Evolutionary conservation across 1,140 invertebrate species (phyloP), one percentile per base, ranked within the genome.

Genomic region (Hesperophylax magnus): DNA sequence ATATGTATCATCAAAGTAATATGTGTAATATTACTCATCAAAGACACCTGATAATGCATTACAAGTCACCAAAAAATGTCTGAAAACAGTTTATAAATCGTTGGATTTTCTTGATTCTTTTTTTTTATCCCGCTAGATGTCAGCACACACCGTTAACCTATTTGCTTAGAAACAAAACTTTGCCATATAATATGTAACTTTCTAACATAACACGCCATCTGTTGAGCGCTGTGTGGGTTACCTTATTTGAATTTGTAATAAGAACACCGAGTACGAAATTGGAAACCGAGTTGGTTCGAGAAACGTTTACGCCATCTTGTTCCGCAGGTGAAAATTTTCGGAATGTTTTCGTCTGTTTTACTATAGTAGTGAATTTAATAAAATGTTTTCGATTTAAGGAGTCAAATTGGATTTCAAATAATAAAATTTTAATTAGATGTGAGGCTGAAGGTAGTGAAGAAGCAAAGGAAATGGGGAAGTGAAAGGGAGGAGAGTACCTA

Each of bases 211-310:
- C 17, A 6, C 67, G 39, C 67, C 67, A 71, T 71, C 67, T 71
- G 67, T 71, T 71, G 67, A 71, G 11, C 39, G 47, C 31, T 24
- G 61, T 53, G 17, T 47, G 67, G 67, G 67, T 52, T 71, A 71
- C 31, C 67, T 39, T 71, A 71, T 71, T 71, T 71, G 67, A 71
- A 71, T 71, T 71, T 71, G 67, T 71, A 71, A 71, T 71, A 71
- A 53, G 67, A 71, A 71, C 47, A 71, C 67, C 17, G 47, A 39
- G 67, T 71, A 47, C 67, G 47, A 71, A 71, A 71, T 71, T 71
- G 67, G 67, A 71, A 71, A 52, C 67, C 47, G 9, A 52, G 67
- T 71, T 71, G 67, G 34, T n/a, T 27, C 2, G 63, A 22, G 22
- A 60, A 22, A 6, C 18, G 18, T 1, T 20, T 3, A 27, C 61